phyloP scores from a whole-genome alignment of 1,140 invertebrate genomes.

The Lerema accius region DNA sequence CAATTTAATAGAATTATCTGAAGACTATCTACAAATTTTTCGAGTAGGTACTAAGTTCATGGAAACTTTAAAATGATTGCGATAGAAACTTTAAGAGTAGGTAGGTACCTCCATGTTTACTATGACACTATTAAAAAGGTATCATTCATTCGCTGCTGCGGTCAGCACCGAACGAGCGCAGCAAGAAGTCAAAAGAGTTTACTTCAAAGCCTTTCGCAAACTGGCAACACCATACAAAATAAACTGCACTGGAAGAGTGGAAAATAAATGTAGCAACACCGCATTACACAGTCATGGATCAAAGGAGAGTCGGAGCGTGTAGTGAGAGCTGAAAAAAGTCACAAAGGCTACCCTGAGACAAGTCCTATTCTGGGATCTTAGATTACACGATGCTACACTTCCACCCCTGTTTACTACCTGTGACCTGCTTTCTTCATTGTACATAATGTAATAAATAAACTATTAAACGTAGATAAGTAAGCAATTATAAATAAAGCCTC shows the following conservation, averaged over 20 bases:
- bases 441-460: background rate
- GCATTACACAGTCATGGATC: conserved; percentile 80
- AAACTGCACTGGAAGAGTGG: conserved; percentile 72
- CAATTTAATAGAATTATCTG: no score
- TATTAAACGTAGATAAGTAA: no score
- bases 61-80: no score
- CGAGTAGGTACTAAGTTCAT: no score
- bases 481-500: no score
- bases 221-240: conserved; percentile 74
- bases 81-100: no score
- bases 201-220: conserved; percentile 74
- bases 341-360: conserved; percentile 59
- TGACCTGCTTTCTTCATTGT: conserved; percentile 22
- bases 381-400: conserved; percentile 30
- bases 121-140: conserved; percentile 40
- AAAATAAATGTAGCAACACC: conserved; percentile 79
- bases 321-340: conserved; percentile 79
- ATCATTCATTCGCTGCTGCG: conserved; percentile 70
- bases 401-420: conserved; percentile 5
- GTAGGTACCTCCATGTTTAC: background rate
- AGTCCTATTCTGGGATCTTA: conserved; percentile 73
- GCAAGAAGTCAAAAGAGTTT: conserved; percentile 71
- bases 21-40: no score
- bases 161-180: conserved; percentile 63
- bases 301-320: conserved; percentile 77